phyloP scores from a whole-genome alignment of 92 coral and sea anemone species.

The Nematostella vectensis region DNA sequence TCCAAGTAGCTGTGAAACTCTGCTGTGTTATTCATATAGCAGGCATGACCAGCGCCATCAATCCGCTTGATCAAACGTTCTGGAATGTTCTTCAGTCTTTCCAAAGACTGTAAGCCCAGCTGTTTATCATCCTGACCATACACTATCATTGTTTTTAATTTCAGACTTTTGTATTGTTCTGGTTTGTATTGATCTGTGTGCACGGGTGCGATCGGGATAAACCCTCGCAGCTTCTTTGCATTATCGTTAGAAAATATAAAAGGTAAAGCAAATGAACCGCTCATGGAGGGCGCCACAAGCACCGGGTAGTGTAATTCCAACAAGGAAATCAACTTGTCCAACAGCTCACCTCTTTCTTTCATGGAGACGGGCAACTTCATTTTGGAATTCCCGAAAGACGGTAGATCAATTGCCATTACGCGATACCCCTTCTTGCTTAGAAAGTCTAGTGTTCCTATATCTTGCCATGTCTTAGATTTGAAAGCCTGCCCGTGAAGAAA shows the following conservation, averaged over 20 bases:
- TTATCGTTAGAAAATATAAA: constrained; percentile 34
- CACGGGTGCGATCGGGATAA: constrained; percentile 67
- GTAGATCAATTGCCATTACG: constrained; percentile 72
- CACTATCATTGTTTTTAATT: constrained; percentile 53
- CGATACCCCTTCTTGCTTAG: constrained; percentile 46
- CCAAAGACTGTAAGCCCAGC: constrained; percentile 29
- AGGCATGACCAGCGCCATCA: constrained; percentile 62
- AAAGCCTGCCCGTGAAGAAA: constrained; percentile 67
- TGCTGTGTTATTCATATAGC: constrained; percentile 69
- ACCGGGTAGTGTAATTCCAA: constrained; percentile 38
- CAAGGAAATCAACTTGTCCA: constrained; percentile 27
- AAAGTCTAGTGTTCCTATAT: constrained; percentile 52
- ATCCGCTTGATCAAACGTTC: constrained; percentile 41
- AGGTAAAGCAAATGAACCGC: constrained; percentile 78
- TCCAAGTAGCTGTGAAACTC: constrained; percentile 58
- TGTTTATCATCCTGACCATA: constrained; percentile 64
- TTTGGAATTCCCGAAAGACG: constrained; percentile 54
- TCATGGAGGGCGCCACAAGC: constrained; percentile 76
- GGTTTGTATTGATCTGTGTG: constrained; percentile 36
- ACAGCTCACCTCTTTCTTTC: constrained; percentile 39
- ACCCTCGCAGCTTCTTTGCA: constrained; percentile 46
- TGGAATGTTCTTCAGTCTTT: constrained; percentile 55
- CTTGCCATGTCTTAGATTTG: constrained; percentile 66
- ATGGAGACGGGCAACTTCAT: constrained; percentile 11
- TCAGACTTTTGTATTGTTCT: constrained; percentile 32